Conservation (phyloP, 2,888 invertebrate species). For the Thumatha senex region DNA sequence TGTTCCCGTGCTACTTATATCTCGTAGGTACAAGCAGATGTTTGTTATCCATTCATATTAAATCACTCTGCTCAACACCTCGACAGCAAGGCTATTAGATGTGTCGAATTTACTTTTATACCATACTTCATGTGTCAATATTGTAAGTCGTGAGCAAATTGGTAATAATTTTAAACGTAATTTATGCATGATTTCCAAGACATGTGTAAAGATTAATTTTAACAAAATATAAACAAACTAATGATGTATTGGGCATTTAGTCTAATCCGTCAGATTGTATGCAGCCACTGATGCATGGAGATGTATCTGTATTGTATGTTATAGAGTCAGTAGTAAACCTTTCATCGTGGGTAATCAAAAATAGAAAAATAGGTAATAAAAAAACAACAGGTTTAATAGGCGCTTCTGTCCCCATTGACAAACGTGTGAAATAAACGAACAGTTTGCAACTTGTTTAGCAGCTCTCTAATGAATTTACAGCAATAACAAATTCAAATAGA, state of each 20-base stretch:
- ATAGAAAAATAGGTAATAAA: too few species aligned
- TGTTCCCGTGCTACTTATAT: background rate
- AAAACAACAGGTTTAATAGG: too few species aligned
- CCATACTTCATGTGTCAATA: constrained; percentile 6
- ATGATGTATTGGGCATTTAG: background rate
- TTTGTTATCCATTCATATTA: background rate
- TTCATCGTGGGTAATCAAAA: too few species aligned
- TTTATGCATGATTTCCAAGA: background rate
- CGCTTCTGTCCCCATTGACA: too few species aligned
- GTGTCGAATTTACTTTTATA: constrained; percentile 3
- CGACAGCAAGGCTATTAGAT: constrained; percentile 4
- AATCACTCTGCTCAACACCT: constrained; percentile 7
- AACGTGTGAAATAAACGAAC: too few species aligned
- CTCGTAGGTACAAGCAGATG: background rate
- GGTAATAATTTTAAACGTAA: background rate
- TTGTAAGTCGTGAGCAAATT: background rate
- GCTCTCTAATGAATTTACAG: too few species aligned
- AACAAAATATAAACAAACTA: background rate
- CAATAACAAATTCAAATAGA: too few species aligned
- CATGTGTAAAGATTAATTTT: background rate
- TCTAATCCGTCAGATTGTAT: background rate
- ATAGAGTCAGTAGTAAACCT: too few species aligned
- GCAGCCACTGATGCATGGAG: too few species aligned
- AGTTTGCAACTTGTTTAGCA: too few species aligned
- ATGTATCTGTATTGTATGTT: too few species aligned